Evolutionary conservation across 2,888 invertebrate species (phyloP).

Genomic region (Strigamia crassipes): DNA sequence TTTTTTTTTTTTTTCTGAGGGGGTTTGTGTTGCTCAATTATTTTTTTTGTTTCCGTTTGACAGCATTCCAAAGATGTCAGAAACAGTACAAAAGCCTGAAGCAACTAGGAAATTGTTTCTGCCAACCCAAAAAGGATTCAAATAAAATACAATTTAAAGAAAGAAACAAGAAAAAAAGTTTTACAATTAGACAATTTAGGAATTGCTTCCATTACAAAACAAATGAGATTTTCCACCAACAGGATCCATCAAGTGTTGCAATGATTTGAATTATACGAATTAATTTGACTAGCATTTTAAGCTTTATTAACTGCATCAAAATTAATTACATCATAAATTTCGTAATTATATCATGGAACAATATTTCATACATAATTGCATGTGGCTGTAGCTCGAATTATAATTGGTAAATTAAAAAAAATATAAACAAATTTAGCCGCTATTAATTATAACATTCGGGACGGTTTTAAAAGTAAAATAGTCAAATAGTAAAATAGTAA

Average conservation of each 20-base stretch:
- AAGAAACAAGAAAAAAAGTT: neutral
- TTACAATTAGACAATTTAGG: neutral
- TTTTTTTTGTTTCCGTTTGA: constrained; percentile 16
- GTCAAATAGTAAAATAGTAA: no score
- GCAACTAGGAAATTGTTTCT: constrained; percentile 38
- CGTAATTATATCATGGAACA: constrained; percentile 15
- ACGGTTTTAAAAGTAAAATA: neutral
- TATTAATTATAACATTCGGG: neutral
- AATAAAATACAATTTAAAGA: neutral
- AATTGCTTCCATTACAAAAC: neutral
- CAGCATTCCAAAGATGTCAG: constrained; percentile 38
- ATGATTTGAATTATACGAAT: neutral
- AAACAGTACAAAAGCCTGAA: constrained; percentile 24
- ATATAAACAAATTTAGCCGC: neutral
- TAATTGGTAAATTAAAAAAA: neutral
- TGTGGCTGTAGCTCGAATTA: neutral
- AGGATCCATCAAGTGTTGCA: neutral
- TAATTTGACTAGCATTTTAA: neutral
- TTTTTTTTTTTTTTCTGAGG: no score
- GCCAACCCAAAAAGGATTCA: constrained; percentile 18
- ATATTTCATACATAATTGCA: constrained; percentile 19
- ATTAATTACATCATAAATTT: constrained; percentile 36
- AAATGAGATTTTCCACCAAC: neutral
- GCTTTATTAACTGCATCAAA: constrained; percentile 2
- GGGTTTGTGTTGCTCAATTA: constrained; percentile 22